These are phyloP conservation scores for Tyto alba DNA, from an alignment of 2,113 vertebrate genomes.

Conservation along the genomic window DNA sequence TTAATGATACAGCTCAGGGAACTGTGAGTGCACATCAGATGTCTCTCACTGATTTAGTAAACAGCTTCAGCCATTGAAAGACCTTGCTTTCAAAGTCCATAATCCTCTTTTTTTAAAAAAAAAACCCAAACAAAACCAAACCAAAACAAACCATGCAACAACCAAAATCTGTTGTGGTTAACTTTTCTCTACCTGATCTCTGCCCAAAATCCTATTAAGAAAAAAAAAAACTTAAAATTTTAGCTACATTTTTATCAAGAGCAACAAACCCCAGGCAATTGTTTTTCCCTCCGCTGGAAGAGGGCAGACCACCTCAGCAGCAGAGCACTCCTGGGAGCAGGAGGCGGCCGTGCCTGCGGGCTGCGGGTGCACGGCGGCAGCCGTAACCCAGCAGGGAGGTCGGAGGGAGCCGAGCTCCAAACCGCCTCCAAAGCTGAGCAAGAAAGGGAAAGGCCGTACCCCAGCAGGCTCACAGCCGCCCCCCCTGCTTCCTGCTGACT, in stretches of 20 bases:
- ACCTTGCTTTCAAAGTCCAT: neutral
- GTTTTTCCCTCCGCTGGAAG: neutral
- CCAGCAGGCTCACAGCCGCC: neutral
- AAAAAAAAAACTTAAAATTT: neutral
- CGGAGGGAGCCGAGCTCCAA: neutral
- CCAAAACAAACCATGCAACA: too few species aligned
- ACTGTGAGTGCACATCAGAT: neutral
- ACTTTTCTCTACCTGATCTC: neutral
- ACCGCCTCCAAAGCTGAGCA: neutral
- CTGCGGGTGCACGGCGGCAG: neutral
- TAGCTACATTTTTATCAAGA: neutral
- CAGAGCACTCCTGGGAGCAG: neutral
- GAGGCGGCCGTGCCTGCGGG: accelerated
- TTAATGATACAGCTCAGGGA: neutral
- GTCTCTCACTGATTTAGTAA: neutral
- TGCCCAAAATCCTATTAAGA: neutral
- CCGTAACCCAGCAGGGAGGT: accelerated
- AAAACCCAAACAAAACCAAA: neutral
- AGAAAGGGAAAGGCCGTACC: accelerated
- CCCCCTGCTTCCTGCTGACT: accelerated
- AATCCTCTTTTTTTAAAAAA: neutral
- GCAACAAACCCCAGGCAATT: neutral
- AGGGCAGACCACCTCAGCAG: neutral
- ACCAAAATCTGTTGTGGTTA: neutral
- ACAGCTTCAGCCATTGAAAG: neutral